Conservation (phyloP, 2,888 invertebrate species). For the Platerodrilus igneus region DNA sequence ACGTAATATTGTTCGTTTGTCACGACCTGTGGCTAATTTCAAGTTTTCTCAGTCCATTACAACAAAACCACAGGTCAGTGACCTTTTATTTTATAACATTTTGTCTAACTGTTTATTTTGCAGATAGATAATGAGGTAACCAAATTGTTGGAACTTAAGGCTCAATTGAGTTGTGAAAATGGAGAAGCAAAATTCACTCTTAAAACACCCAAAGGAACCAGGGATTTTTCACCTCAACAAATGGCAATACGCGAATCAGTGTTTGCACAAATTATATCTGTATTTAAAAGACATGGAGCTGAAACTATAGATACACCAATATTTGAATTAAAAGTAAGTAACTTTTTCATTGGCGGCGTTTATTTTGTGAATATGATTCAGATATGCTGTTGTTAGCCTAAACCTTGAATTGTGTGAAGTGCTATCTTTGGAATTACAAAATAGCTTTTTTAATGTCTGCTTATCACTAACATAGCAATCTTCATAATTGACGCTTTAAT, state of each 20-base stretch:
- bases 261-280: constrained; percentile 76
- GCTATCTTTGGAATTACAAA: too few relatives aligned
- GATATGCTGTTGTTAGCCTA: too few relatives aligned
- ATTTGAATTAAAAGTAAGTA: constrained; percentile 85
- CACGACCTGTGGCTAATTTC: constrained; percentile 40
- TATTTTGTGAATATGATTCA: too few relatives aligned
- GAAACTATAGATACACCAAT: constrained; percentile 98
- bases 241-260: constrained; percentile 88
- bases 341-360: too few relatives aligned
- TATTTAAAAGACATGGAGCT: constrained; percentile 96
- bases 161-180: constrained; percentile 60
- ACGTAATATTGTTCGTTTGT: constrained; percentile 36
- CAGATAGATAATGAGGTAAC: constrained; percentile 84
- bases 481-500: too few relatives aligned
- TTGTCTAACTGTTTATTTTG: constrained; percentile 13
- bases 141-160: constrained; percentile 76
- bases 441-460: too few relatives aligned
- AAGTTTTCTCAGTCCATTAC: constrained; percentile 29
- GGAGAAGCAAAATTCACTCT: constrained; percentile 71
- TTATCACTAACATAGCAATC: too few relatives aligned
- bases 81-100: constrained; percentile 19
- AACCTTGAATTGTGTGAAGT: too few relatives aligned
- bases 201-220: constrained; percentile 90
- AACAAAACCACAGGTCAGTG: constrained; percentile 46
- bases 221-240: constrained; percentile 92